These are phyloP conservation scores for Apis florea DNA, from an alignment of 1,140 invertebrate genomes.

Conservation along the genomic window DNA sequence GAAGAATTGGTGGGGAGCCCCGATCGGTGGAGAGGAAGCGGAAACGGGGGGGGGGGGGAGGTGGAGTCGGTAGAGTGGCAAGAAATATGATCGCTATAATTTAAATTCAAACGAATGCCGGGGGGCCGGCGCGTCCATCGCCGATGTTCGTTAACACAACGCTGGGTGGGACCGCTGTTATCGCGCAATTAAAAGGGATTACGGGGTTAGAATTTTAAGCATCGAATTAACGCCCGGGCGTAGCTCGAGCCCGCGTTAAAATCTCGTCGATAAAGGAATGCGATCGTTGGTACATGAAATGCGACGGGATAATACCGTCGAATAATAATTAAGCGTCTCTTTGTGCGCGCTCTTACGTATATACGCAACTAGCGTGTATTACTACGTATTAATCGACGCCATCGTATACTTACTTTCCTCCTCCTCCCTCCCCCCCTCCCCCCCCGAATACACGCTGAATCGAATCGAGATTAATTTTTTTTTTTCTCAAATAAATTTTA, in stretches of 20 bases:
- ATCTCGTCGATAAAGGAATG: slow-evolving; percentile 14
- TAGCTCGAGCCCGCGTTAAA: slow-evolving; percentile 23
- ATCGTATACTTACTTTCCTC: no score
- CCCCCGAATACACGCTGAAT: no score
- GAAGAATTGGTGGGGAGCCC: background rate
- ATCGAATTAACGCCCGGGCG: slow-evolving; percentile 33
- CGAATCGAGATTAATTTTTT: no score
- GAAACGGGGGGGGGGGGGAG: background rate
- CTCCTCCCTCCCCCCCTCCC: no score
- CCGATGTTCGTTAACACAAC: slow-evolving; percentile 26
- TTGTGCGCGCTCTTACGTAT: background rate
- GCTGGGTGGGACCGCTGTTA: slow-evolving; percentile 22
- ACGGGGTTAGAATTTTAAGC: slow-evolving; percentile 36
- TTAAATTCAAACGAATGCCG: slow-evolving; percentile 23
- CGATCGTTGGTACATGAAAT: background rate
- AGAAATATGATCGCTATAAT: slow-evolving; percentile 37
- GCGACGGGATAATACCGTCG: background rate
- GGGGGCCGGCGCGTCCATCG: background rate
- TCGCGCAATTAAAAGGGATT: slow-evolving; percentile 32
- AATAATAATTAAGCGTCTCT: background rate
- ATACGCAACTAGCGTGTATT: no score
- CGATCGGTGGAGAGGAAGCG: background rate
- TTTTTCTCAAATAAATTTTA: no score
- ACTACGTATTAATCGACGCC: no score
- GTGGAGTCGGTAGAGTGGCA: slow-evolving; percentile 8